These are phyloP conservation scores for Pitangus sulphuratus DNA, from an alignment of 2,797 vertebrate genomes.

Conservation along the genomic window DNA sequence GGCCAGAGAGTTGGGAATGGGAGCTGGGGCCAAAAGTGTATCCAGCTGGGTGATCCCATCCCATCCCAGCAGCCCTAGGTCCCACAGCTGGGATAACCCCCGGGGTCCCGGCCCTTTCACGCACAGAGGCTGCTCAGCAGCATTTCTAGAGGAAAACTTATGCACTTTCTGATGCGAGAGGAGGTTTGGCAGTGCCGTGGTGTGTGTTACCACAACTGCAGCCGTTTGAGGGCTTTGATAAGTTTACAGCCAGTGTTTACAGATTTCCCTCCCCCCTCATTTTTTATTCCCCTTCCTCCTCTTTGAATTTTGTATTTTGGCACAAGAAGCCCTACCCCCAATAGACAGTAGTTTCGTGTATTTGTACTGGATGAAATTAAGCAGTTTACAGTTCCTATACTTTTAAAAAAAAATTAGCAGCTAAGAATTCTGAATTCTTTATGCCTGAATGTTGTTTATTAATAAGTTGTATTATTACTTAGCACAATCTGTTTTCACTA, in stretches of 20 bases:
- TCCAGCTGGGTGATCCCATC: background rate
- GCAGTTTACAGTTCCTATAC: background rate
- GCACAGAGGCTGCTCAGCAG: background rate
- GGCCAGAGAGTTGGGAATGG: fast-evolving
- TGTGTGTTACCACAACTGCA: background rate
- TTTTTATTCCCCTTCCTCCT: background rate
- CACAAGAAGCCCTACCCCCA: background rate
- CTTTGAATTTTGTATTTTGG: background rate
- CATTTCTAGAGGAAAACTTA: slow-evolving; percentile 24
- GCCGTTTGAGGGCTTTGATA: background rate
- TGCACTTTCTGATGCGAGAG: slow-evolving; percentile 61
- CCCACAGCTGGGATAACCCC: background rate
- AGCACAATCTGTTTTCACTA: background rate
- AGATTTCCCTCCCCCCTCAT: background rate
- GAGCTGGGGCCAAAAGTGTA: background rate
- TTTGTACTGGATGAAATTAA: background rate
- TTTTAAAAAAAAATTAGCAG: background rate
- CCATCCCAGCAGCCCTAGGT: background rate
- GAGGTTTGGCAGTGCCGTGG: background rate
- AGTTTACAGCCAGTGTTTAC: slow-evolving; percentile 38
- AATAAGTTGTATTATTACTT: slow-evolving; percentile 27
- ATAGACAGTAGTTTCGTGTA: background rate
- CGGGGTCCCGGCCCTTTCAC: fast-evolving
- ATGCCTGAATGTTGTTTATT: background rate
- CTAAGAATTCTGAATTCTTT: slow-evolving; percentile 48